Percentiles rank a stretch among this genome's conserved stretches.
These are phyloP conservation scores for Hippolais icterina DNA, from an alignment of 2,113 vertebrate species.

Conservation along the genomic window DNA sequence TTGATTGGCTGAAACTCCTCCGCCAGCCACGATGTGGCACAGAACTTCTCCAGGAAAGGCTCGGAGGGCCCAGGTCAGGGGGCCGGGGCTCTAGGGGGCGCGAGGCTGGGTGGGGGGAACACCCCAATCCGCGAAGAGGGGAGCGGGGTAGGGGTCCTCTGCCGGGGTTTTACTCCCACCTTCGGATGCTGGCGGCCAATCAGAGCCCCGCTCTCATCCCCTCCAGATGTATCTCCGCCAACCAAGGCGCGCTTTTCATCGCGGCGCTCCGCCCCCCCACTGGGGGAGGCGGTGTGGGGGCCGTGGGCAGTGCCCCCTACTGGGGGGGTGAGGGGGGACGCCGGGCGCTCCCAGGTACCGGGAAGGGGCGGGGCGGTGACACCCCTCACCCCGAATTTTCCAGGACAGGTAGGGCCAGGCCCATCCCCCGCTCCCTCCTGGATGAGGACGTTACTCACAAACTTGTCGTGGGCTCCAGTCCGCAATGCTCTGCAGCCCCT, in stretches of 20 bases:
- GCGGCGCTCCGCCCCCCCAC: background rate
- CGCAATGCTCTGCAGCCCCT: accelerated
- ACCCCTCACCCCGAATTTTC: accelerated
- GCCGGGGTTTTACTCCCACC: background rate
- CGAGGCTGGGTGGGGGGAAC: background rate
- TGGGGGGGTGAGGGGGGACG: background rate
- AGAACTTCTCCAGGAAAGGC: background rate
- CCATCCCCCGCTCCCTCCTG: accelerated
- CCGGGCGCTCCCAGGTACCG: background rate
- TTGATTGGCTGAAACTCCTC: conserved; percentile 65
- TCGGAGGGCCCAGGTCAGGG: background rate
- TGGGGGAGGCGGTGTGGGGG: background rate
- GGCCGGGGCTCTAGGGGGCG: background rate
- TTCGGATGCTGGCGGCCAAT: background rate
- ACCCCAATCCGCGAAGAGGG: no score
- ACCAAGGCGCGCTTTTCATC: background rate
- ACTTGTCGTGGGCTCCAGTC: accelerated
- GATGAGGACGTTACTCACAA: accelerated
- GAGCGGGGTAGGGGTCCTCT: background rate
- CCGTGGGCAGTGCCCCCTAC: background rate
- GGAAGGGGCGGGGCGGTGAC: background rate
- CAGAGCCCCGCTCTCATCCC: background rate
- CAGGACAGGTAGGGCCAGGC: accelerated
- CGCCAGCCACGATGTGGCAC: background rate
- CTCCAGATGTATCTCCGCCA: background rate